Evolutionary conservation across 1,140 invertebrate species (phyloP), one percentile per base, ranked within the genome.

Genomic region (Cyrtorhinus lividipennis): DNA sequence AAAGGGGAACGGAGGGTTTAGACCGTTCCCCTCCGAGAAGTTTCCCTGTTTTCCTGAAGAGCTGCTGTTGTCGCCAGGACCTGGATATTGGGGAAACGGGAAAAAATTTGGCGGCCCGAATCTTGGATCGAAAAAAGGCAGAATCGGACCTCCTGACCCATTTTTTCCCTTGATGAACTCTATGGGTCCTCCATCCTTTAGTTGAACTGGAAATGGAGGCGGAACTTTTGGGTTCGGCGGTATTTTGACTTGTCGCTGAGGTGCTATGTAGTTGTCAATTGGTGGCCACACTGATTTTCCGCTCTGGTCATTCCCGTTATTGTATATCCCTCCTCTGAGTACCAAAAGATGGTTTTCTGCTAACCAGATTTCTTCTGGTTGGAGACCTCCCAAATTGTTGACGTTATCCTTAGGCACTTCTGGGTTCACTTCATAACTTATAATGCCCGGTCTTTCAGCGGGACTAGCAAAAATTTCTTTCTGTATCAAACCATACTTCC

Each of bases 401-500:
- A 82, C 77, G 62, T 83, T 88, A 71, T 92, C 88, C 67, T 83
- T 82, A 0, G 85, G 82, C 1, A 87, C 85, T 69, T 91, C 88
- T 0, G 83, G 77, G 69, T 91, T 90, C 0, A 78, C 73, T 15
- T 80, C 77, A 69, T 92, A 92, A 69, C 87, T 90, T 2, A 92
- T 76, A 18, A 92, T 82, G 0, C 89, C 89, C 0, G 87, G 88
- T 46, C 86, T 75, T 69, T 84, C 81, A 1, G 83, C 80, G 5
- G 76, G 73, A 8, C 79, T 78, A 0, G 78, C 69, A 69, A 88
- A 88, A 57, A 92, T 79, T 73, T 92, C 89, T 70, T 86, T 85
- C 68, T 92, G 88, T 65, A 93, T 89, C 0, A 92, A 74, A 1
- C 87, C 89, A 71, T 93, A 93, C 75, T 91, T 92, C 10, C 88